Evolutionary conservation across 2,113 vertebrate species (phyloP).

Genomic region (Meriones unguiculatus): DNA sequence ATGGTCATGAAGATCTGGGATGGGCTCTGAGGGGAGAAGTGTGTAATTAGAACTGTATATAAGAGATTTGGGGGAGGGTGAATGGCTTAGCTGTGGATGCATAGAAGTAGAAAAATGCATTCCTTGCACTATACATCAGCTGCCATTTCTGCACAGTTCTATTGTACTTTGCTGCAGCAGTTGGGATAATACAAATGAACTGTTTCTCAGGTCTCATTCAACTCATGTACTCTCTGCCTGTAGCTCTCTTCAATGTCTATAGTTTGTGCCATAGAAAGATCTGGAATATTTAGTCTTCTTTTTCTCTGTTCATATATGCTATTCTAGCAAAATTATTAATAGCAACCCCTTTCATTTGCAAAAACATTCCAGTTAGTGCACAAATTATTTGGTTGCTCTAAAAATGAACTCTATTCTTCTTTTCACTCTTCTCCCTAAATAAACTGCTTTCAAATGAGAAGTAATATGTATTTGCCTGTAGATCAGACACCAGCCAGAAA

Average conservation of each 20-base stretch:
- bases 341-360: constrained; percentile 11
- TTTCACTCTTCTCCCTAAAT: neutral
- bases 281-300: neutral
- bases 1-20: neutral
- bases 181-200: neutral
- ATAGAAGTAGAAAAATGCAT: neutral
- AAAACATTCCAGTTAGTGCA: neutral
- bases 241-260: neutral
- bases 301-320: neutral
- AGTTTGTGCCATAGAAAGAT: neutral
- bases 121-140: neutral
- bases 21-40: neutral
- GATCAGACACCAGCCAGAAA: neutral
- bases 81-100: neutral
- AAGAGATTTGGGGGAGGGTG: neutral
- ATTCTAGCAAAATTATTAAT: constrained; percentile 13
- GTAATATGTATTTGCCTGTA: neutral
- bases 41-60: neutral
- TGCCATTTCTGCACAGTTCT: neutral
- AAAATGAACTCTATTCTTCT: neutral
- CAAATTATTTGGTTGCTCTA: neutral
- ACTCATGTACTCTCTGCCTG: neutral
- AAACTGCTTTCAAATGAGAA: neutral
- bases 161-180: neutral
- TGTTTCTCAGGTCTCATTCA: neutral